Percentiles rank a stretch among this genome's conserved stretches.
phyloP scores from a whole-genome alignment of 2,888 invertebrate genomes.

The Coecobrya sp. region DNA sequence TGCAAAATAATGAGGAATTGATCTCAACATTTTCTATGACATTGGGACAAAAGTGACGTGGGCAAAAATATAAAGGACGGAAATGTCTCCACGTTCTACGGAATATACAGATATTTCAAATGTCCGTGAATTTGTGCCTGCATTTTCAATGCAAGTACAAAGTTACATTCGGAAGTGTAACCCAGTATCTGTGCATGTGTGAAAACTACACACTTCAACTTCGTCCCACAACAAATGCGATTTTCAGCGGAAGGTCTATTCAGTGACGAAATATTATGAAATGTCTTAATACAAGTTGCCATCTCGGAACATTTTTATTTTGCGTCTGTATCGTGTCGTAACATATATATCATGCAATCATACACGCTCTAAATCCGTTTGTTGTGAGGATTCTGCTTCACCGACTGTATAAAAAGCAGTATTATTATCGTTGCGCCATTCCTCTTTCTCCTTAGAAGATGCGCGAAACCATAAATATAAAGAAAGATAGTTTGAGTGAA shows the following conservation, averaged over 20 bases:
- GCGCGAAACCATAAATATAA: background rate
- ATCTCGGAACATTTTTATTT: background rate
- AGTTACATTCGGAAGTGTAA: background rate
- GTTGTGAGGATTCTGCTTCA: slow-evolving; percentile 66
- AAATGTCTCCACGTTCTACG: background rate
- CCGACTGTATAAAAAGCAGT: slow-evolving; percentile 29
- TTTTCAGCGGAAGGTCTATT: background rate
- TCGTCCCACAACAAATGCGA: background rate
- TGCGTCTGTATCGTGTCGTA: background rate
- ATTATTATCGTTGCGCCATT: background rate
- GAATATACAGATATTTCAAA: background rate
- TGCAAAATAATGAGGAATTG: too few relatives aligned
- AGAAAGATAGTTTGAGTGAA: background rate
- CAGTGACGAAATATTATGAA: background rate
- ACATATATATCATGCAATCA: slow-evolving; percentile 8
- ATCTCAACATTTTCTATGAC: too few relatives aligned
- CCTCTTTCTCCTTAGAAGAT: background rate
- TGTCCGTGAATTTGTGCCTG: background rate
- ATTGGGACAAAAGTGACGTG: too few relatives aligned
- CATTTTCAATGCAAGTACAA: background rate
- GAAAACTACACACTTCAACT: background rate
- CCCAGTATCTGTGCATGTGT: background rate
- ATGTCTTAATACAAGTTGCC: background rate
- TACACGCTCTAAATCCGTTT: slow-evolving; percentile 60
- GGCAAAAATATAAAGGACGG: too few relatives aligned